Conservation (phyloP, 2,888 invertebrate species). For the Lepidocyrtoides sp. region DNA sequence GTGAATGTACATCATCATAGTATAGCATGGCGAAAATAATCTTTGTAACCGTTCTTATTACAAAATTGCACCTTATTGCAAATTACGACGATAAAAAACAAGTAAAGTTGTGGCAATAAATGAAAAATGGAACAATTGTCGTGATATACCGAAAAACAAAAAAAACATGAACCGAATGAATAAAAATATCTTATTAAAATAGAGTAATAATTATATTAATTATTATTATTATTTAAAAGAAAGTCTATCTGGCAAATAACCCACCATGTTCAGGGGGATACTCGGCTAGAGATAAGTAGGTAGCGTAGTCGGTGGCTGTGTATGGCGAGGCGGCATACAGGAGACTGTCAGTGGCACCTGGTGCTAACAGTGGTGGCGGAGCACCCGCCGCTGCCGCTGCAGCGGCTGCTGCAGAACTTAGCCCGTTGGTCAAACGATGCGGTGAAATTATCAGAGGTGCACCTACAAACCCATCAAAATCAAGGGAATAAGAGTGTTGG, state of each 20-base stretch:
- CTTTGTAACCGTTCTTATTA: slow-evolving; percentile 1
- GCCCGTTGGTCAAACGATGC: slow-evolving; percentile 86
- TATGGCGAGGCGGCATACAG: slow-evolving; percentile 92
- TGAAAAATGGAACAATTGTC: slow-evolving; percentile 46
- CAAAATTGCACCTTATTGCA: neutral
- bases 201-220: slow-evolving; percentile 58
- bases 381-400: slow-evolving; percentile 88
- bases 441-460: slow-evolving; percentile 97
- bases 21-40: slow-evolving; percentile 23
- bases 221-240: slow-evolving; percentile 62
- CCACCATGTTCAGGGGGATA: slow-evolving; percentile 85
- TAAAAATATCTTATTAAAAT: slow-evolving; percentile 51
- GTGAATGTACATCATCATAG: neutral
- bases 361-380: slow-evolving; percentile 90
- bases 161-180: slow-evolving; percentile 52
- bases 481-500: slow-evolving; percentile 82
- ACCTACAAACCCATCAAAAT: slow-evolving; percentile 87
- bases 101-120: slow-evolving; percentile 14
- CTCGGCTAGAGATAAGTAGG: slow-evolving; percentile 94
- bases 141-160: slow-evolving; percentile 29
- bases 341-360: slow-evolving; percentile 92
- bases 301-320: slow-evolving; percentile 91
- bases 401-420: slow-evolving; percentile 89
- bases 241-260: slow-evolving; percentile 85
- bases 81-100: slow-evolving; percentile 9